phyloP scores from a whole-genome alignment of 2,888 invertebrate species.

The Nebria salina region DNA sequence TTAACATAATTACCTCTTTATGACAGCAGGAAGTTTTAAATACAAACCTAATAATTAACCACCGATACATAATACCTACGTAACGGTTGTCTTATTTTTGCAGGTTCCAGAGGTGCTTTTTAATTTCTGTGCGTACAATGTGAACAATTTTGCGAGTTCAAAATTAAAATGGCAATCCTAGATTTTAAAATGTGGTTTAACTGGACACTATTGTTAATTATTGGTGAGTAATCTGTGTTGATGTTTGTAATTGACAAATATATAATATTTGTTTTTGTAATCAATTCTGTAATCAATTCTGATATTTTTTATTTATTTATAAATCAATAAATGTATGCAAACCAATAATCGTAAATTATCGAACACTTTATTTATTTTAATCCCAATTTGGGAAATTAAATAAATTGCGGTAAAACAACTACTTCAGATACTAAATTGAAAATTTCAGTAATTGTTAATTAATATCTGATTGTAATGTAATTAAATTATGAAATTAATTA shows the following conservation, averaged over 20 bases:
- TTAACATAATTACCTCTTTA: constrained; percentile 27
- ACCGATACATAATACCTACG: no score
- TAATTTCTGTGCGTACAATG: constrained; percentile 32
- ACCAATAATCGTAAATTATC: background rate
- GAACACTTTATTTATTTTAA: background rate
- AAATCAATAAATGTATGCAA: no score
- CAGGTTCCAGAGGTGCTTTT: constrained; percentile 24
- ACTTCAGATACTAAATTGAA: background rate
- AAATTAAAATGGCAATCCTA: constrained; percentile 32
- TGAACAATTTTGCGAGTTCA: constrained; percentile 30
- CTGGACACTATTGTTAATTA: constrained; percentile 34
- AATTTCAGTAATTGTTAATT: no score
- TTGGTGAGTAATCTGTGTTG: constrained; percentile 30
- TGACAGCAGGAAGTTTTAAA: constrained; percentile 21
- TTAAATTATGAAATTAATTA: no score
- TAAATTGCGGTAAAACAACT: background rate
- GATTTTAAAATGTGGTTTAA: constrained; percentile 32
- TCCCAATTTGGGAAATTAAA: background rate
- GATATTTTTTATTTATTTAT: background rate
- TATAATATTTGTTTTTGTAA: background rate
- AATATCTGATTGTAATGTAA: no score
- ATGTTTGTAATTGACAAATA: background rate
- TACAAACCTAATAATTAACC: background rate
- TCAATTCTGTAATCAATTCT: no score
- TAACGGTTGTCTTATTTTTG: constrained; percentile 23